Evolutionary conservation across 2,888 invertebrate species (phyloP).

Genomic region (Cryptus armator): DNA sequence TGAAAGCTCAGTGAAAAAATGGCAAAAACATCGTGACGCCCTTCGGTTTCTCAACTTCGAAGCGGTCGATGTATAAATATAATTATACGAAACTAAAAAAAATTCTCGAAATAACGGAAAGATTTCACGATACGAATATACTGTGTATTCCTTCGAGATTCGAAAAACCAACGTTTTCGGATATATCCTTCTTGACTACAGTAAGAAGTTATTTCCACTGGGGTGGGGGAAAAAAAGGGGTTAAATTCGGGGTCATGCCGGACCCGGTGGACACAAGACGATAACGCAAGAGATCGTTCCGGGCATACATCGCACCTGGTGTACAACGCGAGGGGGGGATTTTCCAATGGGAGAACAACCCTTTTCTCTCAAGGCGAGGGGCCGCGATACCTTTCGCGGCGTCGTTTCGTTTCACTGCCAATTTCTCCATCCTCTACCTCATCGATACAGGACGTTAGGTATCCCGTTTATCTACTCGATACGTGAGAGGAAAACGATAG

Average conservation of each 20-base stretch:
- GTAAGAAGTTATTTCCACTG: constrained; percentile 49
- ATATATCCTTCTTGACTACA: constrained; percentile 30
- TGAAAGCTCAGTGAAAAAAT: too few species aligned
- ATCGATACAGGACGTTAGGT: constrained; percentile 66
- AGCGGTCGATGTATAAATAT: too few species aligned
- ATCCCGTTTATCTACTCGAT: constrained; percentile 70
- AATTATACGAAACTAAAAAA: background rate
- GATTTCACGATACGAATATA: background rate
- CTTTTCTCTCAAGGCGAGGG: constrained; percentile 54
- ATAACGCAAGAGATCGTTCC: constrained; percentile 68
- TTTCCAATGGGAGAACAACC: constrained; percentile 59
- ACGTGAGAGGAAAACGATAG: constrained; percentile 69
- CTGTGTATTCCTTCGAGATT: constrained; percentile 14
- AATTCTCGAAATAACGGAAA: background rate
- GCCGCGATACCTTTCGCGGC: constrained; percentile 12
- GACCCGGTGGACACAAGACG: constrained; percentile 35
- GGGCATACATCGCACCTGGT: constrained; percentile 64
- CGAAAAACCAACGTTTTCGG: constrained; percentile 2
- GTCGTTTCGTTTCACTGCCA: constrained; percentile 65
- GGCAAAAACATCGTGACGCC: too few species aligned
- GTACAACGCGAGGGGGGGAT: constrained; percentile 34
- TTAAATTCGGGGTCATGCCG: constrained; percentile 33
- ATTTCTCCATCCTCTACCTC: constrained; percentile 61
- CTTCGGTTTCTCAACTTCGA: too few species aligned
- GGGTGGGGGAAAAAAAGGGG: constrained; percentile 7